Percentiles rank a stretch among this genome's conserved stretches.
phyloP scores from a whole-genome alignment of 2,888 invertebrate genomes.

The Leucophenga montana region DNA sequence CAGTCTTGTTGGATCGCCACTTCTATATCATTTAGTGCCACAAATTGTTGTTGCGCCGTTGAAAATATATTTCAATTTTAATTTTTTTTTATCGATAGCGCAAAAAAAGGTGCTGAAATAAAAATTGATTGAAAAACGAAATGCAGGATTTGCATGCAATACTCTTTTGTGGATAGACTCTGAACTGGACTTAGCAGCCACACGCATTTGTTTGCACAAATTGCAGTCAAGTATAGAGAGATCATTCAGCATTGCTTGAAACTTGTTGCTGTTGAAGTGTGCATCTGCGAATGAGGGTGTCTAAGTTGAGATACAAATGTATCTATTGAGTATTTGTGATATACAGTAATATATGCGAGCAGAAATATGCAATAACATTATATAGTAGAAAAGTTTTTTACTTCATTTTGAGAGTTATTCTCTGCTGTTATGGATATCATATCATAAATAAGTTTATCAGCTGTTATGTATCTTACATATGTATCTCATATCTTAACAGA shows the following conservation, averaged over 20 bases:
- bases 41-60: constrained; percentile 33
- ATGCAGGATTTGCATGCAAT: constrained; percentile 18
- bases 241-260: not conserved
- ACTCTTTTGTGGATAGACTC: not conserved
- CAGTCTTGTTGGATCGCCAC: not conserved
- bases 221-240: constrained; percentile 39
- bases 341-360: too few species aligned
- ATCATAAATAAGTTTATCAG: not conserved
- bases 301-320: too few species aligned
- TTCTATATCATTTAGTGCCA: not conserved
- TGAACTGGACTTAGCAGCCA: constrained; percentile 41
- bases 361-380: not conserved
- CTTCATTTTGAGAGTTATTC: too few species aligned
- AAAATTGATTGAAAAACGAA: constrained; percentile 47
- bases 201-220: constrained; percentile 57
- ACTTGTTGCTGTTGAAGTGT: not conserved
- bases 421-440: too few species aligned
- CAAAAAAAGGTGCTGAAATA: constrained; percentile 55
- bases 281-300: not conserved
- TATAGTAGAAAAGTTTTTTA: not conserved
- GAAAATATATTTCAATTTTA: constrained; percentile 58
- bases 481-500: not conserved
- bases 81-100: constrained; percentile 48
- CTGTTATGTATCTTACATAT: not conserved
- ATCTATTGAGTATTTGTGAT: too few species aligned